A percentile compares a stretch with the other conserved stretches of the same genome.
phyloP scores from a whole-genome alignment of 2,888 invertebrate species.

The Brachypalpus laphriformis region DNA sequence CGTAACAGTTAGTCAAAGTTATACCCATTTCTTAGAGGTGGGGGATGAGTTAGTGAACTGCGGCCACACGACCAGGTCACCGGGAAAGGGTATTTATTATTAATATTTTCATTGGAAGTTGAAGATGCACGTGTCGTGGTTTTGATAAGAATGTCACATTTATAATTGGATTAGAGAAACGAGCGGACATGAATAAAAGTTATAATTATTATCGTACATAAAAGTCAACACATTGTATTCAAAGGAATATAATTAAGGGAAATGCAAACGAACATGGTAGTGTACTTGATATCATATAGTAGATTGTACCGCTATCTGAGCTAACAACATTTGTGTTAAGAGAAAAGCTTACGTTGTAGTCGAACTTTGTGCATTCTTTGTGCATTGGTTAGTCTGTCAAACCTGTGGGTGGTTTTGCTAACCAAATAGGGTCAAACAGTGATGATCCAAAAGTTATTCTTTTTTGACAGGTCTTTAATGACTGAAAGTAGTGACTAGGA shows the following conservation, averaged over 20 bases:
- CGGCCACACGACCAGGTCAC: constrained; percentile 57
- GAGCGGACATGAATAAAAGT: constrained; percentile 23
- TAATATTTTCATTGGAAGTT: constrained; percentile 76
- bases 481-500: too few relatives aligned
- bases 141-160: constrained; percentile 76
- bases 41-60: constrained; percentile 48
- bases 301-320: background rate
- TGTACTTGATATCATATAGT: background rate
- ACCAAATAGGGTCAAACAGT: too few relatives aligned
- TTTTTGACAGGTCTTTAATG: too few relatives aligned
- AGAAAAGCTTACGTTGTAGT: background rate
- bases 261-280: background rate
- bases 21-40: constrained; percentile 6
- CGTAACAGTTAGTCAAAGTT: constrained; percentile 44
- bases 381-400: too few relatives aligned
- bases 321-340: background rate
- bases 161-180: constrained; percentile 74
- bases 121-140: constrained; percentile 77
- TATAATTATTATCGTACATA: constrained; percentile 50
- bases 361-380: too few relatives aligned
- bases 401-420: too few relatives aligned
- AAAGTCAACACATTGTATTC: constrained; percentile 32
- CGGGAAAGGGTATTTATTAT: constrained; percentile 72
- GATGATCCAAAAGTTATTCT: too few relatives aligned
- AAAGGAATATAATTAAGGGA: background rate